phyloP scores from a whole-genome alignment of 2,113 vertebrate species.

The Neoarius graeffei region DNA sequence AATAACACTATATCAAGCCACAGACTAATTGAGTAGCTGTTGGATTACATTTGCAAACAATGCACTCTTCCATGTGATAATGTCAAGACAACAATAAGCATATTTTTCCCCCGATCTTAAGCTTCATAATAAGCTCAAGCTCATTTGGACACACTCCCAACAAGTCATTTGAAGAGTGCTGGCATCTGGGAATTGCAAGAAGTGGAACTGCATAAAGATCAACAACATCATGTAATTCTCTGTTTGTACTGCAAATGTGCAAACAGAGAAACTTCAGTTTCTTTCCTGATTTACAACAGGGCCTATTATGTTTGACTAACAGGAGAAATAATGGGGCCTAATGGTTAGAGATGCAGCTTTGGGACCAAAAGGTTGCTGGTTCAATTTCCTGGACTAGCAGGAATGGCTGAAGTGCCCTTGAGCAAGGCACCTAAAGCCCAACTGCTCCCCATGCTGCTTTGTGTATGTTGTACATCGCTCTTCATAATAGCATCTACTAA shows the following conservation, averaged over 20 bases:
- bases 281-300: background rate
- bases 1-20: slow-evolving; percentile 10
- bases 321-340: background rate
- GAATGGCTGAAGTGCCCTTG: too few relatives aligned
- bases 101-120: background rate
- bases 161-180: background rate
- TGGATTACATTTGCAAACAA: slow-evolving; percentile 17
- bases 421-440: too few relatives aligned
- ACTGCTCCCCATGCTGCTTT: too few relatives aligned
- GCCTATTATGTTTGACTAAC: background rate
- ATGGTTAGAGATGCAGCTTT: too few relatives aligned
- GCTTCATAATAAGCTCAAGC: background rate
- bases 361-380: too few relatives aligned
- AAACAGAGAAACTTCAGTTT: background rate
- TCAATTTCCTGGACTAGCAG: too few relatives aligned
- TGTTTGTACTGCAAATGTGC: background rate
- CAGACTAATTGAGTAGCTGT: background rate
- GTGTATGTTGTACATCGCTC: too few relatives aligned
- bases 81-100: slow-evolving; percentile 13
- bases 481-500: too few relatives aligned
- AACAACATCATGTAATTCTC: background rate
- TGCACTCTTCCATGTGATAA: background rate
- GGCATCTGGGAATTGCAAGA: slow-evolving; percentile 3
- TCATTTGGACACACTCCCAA: background rate
- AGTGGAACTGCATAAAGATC: background rate